Evolutionary conservation across 2,113 vertebrate species (phyloP).

Genomic region (Zapus hudsonius): DNA sequence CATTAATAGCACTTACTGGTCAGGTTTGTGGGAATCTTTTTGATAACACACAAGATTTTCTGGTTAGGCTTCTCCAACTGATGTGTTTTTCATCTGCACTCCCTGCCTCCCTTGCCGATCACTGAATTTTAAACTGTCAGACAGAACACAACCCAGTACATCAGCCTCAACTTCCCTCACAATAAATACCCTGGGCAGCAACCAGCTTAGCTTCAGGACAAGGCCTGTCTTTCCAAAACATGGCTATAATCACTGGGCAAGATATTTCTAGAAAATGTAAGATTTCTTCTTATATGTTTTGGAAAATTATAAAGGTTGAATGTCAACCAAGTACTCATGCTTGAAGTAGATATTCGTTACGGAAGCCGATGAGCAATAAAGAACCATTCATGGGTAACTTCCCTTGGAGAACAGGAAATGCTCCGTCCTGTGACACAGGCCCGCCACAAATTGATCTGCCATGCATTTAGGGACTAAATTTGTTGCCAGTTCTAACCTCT

Average conservation of each 20-base stretch:
- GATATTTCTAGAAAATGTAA: background rate
- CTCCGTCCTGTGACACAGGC: fast-evolving
- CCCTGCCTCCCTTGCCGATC: too few relatives aligned
- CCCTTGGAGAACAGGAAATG: fast-evolving
- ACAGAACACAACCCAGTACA: too few relatives aligned
- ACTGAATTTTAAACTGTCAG: too few relatives aligned
- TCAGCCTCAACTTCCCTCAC: too few relatives aligned
- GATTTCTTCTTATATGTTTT: background rate
- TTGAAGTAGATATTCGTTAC: background rate
- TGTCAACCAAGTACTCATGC: background rate
- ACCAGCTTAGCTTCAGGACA: background rate
- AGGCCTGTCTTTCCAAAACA: too few relatives aligned
- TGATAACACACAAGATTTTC: fast-evolving
- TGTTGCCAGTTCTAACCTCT: background rate
- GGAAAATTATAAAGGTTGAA: background rate
- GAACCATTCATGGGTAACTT: too few relatives aligned
- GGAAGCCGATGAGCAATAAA: background rate
- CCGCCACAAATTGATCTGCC: fast-evolving
- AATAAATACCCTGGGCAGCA: too few relatives aligned
- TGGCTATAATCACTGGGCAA: background rate
- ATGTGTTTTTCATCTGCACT: fast-evolving
- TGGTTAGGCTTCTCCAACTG: background rate
- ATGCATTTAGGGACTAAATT: background rate
- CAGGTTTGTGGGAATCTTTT: background rate
- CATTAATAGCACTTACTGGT: background rate